These are phyloP conservation scores for Corydoras sp. DNA, from an alignment of 2,113 vertebrate genomes.

Conservation along the genomic window DNA sequence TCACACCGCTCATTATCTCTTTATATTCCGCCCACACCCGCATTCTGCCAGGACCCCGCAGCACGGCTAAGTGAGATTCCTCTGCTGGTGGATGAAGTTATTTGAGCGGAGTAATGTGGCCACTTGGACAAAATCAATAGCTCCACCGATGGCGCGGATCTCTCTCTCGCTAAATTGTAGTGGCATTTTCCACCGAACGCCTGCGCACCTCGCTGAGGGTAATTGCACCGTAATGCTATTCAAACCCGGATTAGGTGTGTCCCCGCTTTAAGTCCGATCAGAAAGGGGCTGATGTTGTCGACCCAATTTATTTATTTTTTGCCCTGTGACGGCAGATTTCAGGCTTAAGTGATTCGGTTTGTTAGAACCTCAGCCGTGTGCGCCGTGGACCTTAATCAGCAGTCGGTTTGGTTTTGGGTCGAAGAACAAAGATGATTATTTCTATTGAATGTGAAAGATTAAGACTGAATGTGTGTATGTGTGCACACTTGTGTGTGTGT, in stretches of 20 bases:
- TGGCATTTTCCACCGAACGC: constrained; percentile 6
- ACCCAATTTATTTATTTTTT: too few relatives aligned
- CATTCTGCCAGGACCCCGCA: constrained; percentile 5
- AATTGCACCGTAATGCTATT: constrained; percentile 3
- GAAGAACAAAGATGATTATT: too few relatives aligned
- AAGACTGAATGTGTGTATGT: background rate
- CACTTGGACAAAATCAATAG: constrained; percentile 12
- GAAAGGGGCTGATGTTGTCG: background rate
- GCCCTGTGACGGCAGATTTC: too few relatives aligned
- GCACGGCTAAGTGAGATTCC: background rate
- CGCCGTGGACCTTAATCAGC: too few relatives aligned
- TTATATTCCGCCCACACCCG: background rate
- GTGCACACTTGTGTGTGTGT: background rate
- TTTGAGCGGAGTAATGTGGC: constrained; percentile 8
- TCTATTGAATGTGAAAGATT: too few relatives aligned
- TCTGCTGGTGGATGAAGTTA: constrained; percentile 18
- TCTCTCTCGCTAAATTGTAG: constrained; percentile 5
- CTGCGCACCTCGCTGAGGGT: background rate
- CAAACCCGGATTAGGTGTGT: background rate
- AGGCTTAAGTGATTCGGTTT: too few relatives aligned
- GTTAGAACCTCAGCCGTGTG: too few relatives aligned
- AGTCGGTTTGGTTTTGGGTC: too few relatives aligned
- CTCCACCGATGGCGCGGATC: background rate
- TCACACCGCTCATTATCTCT: constrained; percentile 1
- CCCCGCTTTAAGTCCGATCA: background rate